Conservation (phyloP, 2,797 vertebrate genomes). For the Muscicapa striata region DNA sequence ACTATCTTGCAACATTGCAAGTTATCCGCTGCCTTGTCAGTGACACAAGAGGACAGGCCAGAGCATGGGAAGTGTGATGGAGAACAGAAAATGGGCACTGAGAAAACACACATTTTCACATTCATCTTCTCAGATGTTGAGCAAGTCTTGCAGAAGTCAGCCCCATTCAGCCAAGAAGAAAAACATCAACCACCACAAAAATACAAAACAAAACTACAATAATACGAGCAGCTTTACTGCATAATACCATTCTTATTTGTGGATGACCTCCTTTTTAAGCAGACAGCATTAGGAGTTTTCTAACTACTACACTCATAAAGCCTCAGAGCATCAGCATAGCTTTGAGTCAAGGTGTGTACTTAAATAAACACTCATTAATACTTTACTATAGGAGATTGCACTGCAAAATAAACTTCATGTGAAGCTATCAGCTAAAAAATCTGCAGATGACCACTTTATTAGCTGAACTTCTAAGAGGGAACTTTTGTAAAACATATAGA, state of each 20-base stretch:
- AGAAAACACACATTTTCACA: not conserved
- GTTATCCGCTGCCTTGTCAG: not conserved
- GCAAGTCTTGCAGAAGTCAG: not conserved
- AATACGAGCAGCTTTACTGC: not conserved
- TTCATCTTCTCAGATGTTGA: not conserved
- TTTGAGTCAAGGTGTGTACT: not conserved
- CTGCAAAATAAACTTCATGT: not conserved
- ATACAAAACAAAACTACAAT: not conserved
- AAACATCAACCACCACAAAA: not conserved
- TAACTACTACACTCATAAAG: not conserved
- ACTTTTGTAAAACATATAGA: not conserved
- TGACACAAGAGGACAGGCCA: not conserved
- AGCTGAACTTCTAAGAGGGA: not conserved
- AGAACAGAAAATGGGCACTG: not conserved
- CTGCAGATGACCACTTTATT: not conserved
- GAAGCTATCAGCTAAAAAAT: not conserved
- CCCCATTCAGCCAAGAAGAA: not conserved
- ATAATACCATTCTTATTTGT: not conserved
- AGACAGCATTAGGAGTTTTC: not conserved
- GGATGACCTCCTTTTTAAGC: not conserved
- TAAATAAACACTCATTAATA: not conserved
- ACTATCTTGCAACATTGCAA: not conserved
- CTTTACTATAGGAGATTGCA: not conserved
- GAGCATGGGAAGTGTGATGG: rapidly evolving
- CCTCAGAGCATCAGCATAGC: not conserved